Percentiles rank a stretch among this genome's conserved stretches.
Evolutionary conservation across 2,113 vertebrate species (phyloP).

Genomic region (Diadophis punctatus): DNA sequence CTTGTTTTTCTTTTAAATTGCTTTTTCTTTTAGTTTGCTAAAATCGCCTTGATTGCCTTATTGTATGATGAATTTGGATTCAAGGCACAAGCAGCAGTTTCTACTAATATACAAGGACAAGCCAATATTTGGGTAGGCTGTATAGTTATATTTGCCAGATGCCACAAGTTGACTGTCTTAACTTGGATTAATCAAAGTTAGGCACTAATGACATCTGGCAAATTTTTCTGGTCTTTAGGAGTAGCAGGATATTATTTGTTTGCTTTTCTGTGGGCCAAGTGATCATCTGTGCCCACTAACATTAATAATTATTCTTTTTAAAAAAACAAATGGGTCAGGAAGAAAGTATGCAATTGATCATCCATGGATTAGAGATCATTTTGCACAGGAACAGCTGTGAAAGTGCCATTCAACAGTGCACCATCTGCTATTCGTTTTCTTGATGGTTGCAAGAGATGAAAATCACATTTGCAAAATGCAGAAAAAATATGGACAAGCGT

Average conservation of each 20-base stretch:
- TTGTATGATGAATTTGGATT: neutral
- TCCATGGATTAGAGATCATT: slow-evolving; percentile 15
- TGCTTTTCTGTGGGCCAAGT: neutral
- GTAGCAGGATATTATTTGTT: slow-evolving; percentile 5
- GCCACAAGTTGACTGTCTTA: neutral
- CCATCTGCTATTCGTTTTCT: slow-evolving; percentile 22
- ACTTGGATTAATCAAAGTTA: neutral
- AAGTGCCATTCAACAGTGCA: slow-evolving; percentile 1
- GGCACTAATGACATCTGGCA: neutral
- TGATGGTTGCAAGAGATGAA: neutral
- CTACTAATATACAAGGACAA: neutral
- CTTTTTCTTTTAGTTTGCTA: neutral
- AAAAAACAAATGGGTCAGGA: neutral
- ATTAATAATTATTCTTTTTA: neutral
- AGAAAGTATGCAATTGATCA: slow-evolving; percentile 3
- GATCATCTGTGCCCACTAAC: neutral
- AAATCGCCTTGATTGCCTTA: neutral
- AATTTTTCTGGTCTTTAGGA: slow-evolving; percentile 4
- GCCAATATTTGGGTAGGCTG: neutral
- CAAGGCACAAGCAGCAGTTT: neutral
- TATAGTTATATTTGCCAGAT: neutral
- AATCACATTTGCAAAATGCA: neutral
- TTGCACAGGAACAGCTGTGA: neutral
- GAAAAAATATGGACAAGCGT: neutral
- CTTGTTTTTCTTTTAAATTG: neutral